Evolutionary conservation across 2,797 vertebrate genomes (phyloP).

Genomic region (Hippopotamyrus pictus): DNA sequence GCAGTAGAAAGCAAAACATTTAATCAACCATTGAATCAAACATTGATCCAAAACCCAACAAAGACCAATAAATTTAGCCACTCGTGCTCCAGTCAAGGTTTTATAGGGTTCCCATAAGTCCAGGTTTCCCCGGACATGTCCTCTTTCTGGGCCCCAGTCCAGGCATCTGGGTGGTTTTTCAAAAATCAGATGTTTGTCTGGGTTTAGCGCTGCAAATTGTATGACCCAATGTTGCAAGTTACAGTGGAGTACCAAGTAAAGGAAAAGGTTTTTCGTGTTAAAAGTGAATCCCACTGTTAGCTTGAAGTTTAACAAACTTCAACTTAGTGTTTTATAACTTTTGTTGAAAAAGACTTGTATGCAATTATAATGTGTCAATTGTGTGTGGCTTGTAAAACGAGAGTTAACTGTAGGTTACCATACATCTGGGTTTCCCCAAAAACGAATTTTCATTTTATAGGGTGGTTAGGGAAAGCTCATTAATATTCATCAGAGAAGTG

Average conservation of each 20-base stretch:
- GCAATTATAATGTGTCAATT: no score
- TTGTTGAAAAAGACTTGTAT: no score
- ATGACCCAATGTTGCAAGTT: not conserved
- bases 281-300: not conserved
- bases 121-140: not conserved
- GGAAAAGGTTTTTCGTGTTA: not conserved
- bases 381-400: no score
- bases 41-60: not conserved
- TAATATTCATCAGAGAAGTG: not conserved
- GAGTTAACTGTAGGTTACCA: no score
- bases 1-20: not conserved
- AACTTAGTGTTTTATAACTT: not conserved
- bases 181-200: not conserved
- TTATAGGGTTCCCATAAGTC: not conserved
- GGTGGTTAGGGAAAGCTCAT: not conserved
- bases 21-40: not conserved
- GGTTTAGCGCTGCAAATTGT: not conserved
- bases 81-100: not conserved
- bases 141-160: not conserved
- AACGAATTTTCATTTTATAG: no score
- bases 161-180: not conserved
- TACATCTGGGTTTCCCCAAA: no score
- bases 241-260: not conserved
- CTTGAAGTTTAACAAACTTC: not conserved
- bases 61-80: not conserved